phyloP scores from a whole-genome alignment of 2,113 vertebrate species.

The Oreocharis arfaki region DNA sequence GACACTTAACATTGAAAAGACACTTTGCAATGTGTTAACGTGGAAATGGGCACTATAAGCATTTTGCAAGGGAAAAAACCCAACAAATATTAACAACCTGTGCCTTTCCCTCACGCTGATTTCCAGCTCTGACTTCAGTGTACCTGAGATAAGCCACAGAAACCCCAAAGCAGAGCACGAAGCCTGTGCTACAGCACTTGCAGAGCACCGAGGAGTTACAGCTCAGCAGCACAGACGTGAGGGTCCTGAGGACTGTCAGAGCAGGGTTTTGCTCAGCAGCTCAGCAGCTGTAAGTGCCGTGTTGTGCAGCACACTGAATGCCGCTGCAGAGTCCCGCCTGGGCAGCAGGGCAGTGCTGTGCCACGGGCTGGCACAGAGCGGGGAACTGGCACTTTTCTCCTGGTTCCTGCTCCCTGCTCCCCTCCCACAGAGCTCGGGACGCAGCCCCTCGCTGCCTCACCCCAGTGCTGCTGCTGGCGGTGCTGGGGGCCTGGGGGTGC shows the following conservation, averaged over 20 bases:
- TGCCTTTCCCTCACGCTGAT: not conserved
- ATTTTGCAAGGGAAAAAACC: not conserved
- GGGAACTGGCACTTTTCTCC: not conserved
- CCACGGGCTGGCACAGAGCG: not conserved
- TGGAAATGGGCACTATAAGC: not conserved
- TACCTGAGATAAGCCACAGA: not conserved
- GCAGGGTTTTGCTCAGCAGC: not conserved
- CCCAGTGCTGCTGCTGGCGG: not conserved
- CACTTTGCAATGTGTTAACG: not conserved
- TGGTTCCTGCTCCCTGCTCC: not conserved
- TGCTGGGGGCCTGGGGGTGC: accelerated
- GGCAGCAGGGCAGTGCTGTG: not conserved
- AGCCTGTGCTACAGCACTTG: not conserved
- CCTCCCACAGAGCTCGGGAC: accelerated
- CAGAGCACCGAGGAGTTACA: not conserved
- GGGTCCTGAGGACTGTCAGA: not conserved
- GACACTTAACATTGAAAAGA: constrained; percentile 5
- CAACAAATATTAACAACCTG: not conserved
- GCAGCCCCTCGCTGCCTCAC: accelerated
- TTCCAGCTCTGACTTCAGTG: not conserved
- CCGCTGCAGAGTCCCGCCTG: accelerated
- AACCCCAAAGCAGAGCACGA: not conserved
- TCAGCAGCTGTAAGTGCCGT: not conserved
- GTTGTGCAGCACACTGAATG: not conserved
- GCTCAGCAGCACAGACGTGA: accelerated